Conservation (phyloP, 2,888 invertebrate genomes). For the Lydus trimaculatus region DNA sequence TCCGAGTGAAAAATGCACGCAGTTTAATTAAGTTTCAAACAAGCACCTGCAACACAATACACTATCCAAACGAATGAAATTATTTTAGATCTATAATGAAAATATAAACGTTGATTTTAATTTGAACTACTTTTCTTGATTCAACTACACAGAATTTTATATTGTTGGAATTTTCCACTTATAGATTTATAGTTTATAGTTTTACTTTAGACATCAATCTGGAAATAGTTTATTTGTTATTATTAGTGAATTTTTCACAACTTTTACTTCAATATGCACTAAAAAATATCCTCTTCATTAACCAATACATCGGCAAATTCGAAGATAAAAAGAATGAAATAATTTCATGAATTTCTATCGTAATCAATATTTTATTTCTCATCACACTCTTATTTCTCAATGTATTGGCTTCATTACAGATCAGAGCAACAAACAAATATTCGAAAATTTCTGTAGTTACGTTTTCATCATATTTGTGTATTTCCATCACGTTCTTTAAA, state of each 20-base stretch:
- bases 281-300: background rate
- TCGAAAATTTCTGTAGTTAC: background rate
- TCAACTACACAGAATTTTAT: constrained; percentile 39
- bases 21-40: constrained; percentile 36
- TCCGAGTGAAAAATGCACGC: constrained; percentile 37
- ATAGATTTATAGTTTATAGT: constrained; percentile 54
- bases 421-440: background rate
- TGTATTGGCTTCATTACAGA: background rate
- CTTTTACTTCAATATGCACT: constrained; percentile 1
- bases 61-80: constrained; percentile 26
- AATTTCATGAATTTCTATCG: no score
- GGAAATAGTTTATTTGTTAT: constrained; percentile 47
- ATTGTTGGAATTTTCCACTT: constrained; percentile 47
- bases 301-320: no score
- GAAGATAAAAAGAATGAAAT: no score
- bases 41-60: constrained; percentile 35
- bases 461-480: background rate
- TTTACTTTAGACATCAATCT: constrained; percentile 54
- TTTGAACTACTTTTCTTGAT: constrained; percentile 23
- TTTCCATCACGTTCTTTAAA: background rate
- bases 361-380: no score
- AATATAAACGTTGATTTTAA: constrained; percentile 30
- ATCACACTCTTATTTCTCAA: background rate
- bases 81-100: constrained; percentile 33
- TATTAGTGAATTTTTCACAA: constrained; percentile 32